A percentile compares a stretch with the other conserved stretches of the same genome.
Conservation (phyloP, 53 echinoderm and acorn worm species). For the Astropecten irregularis region DNA sequence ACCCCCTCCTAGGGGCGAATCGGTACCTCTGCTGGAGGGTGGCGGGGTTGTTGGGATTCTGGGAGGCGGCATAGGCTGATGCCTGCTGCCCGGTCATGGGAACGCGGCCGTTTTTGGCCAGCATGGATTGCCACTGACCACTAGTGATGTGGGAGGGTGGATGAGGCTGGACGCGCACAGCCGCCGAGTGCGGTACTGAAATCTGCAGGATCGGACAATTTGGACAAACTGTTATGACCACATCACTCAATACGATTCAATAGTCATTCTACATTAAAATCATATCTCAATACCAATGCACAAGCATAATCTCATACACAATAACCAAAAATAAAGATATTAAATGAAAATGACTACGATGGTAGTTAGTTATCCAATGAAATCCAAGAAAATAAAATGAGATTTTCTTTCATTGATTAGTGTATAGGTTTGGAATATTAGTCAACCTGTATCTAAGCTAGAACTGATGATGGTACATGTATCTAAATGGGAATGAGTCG, state of each 20-base stretch:
- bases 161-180: conserved; percentile 45
- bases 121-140: conserved; percentile 61
- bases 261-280: too few relatives aligned
- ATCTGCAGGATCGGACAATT: not conserved
- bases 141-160: conserved; percentile 40
- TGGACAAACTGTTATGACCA: not conserved
- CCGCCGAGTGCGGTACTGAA: conserved; percentile 45
- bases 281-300: too few relatives aligned
- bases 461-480: too few relatives aligned
- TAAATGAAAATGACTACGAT: too few relatives aligned
- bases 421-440: too few relatives aligned
- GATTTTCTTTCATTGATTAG: too few relatives aligned
- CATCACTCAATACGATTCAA: not conserved
- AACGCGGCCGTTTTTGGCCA: conserved; percentile 56
- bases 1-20: conserved; percentile 65
- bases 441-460: too few relatives aligned
- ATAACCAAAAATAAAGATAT: too few relatives aligned
- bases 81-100: not conserved
- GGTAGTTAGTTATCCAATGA: too few relatives aligned
- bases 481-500: too few relatives aligned
- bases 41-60: conserved; percentile 24
- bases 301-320: too few relatives aligned
- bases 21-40: conserved; percentile 67
- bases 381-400: too few relatives aligned
- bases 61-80: not conserved